Conservation (phyloP, 2,888 invertebrate genomes). For the Polyploca ridens region DNA sequence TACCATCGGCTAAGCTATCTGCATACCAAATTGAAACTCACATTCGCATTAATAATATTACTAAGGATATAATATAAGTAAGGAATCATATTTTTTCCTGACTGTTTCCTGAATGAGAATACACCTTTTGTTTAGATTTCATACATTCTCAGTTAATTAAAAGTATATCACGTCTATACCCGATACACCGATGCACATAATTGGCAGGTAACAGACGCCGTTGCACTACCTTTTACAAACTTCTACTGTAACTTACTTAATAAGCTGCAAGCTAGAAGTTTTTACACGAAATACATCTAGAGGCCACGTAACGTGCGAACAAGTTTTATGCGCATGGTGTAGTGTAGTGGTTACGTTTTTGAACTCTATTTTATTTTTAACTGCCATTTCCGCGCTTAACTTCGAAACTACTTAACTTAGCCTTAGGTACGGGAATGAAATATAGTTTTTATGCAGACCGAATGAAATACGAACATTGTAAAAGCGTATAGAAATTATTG, state of each 20-base stretch:
- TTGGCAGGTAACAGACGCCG: slow-evolving; percentile 37
- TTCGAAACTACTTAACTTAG: not conserved
- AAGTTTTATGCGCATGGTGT: slow-evolving; percentile 3
- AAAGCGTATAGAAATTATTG: not conserved
- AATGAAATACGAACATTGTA: not conserved
- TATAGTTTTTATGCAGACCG: not conserved
- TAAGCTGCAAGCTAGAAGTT: slow-evolving; percentile 1
- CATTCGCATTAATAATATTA: no score
- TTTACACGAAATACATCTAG: not conserved
- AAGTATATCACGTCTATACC: not conserved
- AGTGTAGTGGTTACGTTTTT: slow-evolving; percentile 4
- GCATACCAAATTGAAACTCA: no score
- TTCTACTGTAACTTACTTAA: slow-evolving; percentile 26
- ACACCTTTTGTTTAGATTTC: not conserved
- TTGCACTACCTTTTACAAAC: slow-evolving; percentile 29
- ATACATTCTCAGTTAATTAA: not conserved
- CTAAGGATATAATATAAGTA: no score
- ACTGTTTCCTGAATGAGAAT: no score
- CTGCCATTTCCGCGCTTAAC: slow-evolving; percentile 8
- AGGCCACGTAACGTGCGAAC: slow-evolving; percentile 6
- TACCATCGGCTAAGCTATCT: no score
- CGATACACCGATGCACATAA: slow-evolving; percentile 22
- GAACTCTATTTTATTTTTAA: slow-evolving; percentile 5
- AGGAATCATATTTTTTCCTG: no score
- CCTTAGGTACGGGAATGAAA: slow-evolving; percentile 4